Percentiles rank a stretch among this genome's conserved stretches.
phyloP scores from a whole-genome alignment of 2,797 vertebrate genomes.

The Sebastolobus altivelis region DNA sequence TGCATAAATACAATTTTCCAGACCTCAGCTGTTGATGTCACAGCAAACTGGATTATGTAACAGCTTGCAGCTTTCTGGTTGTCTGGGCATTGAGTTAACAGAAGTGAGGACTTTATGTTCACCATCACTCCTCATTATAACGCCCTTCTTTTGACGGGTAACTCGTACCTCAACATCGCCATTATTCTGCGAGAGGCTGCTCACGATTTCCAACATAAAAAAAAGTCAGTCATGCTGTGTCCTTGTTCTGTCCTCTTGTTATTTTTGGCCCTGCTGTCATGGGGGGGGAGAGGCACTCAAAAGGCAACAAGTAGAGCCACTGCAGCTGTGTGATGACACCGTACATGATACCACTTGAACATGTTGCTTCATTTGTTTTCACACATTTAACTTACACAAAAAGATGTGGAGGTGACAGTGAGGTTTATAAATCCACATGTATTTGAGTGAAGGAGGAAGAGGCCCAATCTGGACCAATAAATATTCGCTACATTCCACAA shows the following conservation, averaged over 20 bases:
- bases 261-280: slow-evolving; percentile 2
- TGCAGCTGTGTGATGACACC: slow-evolving; percentile 4
- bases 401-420: neutral
- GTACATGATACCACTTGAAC: neutral
- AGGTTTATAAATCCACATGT: rapidly evolving
- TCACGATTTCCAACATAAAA: neutral
- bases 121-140: neutral
- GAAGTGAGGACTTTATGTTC: neutral
- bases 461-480: neutral
- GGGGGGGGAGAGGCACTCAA: neutral
- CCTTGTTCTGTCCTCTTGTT: slow-evolving; percentile 15
- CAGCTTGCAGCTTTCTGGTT: neutral
- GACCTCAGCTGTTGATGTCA: neutral
- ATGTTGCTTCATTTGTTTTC: neutral
- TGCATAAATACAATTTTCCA: neutral
- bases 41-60: slow-evolving; percentile 4
- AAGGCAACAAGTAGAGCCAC: slow-evolving; percentile 3
- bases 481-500: neutral
- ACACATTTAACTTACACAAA: neutral
- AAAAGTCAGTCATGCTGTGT: neutral
- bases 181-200: neutral
- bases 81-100: neutral
- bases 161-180: neutral
- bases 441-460: neutral
- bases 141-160: neutral